Evolutionary conservation across 1,140 invertebrate species (phyloP).

Genomic region (Megalonaias nervosa): DNA sequence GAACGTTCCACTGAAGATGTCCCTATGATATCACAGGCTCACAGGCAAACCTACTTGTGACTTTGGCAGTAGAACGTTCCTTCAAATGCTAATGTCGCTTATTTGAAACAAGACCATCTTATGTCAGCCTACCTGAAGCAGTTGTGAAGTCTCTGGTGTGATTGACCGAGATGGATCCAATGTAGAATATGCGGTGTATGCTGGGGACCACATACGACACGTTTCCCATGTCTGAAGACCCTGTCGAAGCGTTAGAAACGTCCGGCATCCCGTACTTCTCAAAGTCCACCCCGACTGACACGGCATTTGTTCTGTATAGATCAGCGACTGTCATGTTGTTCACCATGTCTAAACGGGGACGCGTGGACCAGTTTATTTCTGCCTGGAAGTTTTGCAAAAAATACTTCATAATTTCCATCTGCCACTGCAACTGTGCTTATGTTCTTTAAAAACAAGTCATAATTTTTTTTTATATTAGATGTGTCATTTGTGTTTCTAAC

Average conservation of each 20-base stretch:
- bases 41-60: no score
- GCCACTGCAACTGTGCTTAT: no score
- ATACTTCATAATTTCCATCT: no score
- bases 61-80: no score
- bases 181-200: constrained; percentile 64
- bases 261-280: constrained; percentile 10
- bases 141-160: constrained; percentile 58
- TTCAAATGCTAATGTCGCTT: no score
- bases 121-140: constrained; percentile 39
- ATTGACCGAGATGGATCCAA: constrained; percentile 52
- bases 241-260: constrained; percentile 5
- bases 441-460: background rate
- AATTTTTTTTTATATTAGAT: background rate
- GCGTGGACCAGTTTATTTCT: constrained; percentile 5
- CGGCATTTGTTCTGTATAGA: constrained; percentile 13
- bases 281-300: constrained; percentile 1
- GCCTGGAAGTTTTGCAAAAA: constrained; percentile 4
- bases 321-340: constrained; percentile 1
- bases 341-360: constrained; percentile 16
- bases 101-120: no score
- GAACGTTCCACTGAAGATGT: no score
- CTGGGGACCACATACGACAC: constrained; percentile 65
- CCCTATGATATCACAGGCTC: no score
- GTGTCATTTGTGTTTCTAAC: background rate
- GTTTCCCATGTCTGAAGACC: constrained; percentile 61